Evolutionary conservation across 2,888 invertebrate species (phyloP).

Genomic region (Pegoplata infirma): DNA sequence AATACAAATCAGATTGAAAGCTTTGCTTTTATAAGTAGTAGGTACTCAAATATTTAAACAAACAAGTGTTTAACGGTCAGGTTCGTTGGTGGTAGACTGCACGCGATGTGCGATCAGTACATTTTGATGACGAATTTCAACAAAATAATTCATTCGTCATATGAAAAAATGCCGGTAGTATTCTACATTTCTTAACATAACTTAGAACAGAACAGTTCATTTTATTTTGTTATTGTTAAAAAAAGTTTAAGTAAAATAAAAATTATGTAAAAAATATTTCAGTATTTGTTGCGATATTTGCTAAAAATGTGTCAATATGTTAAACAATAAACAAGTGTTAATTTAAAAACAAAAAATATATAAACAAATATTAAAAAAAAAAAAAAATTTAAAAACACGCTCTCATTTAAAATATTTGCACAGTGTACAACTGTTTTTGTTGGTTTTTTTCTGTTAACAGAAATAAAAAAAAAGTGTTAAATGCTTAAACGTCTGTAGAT

Average conservation of each 20-base stretch:
- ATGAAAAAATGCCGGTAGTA: constrained; percentile 30
- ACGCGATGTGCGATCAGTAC: constrained; percentile 21
- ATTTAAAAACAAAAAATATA: constrained; percentile 28
- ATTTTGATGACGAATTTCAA: constrained; percentile 36
- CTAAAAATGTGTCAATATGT: constrained; percentile 38
- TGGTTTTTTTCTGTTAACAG: no score
- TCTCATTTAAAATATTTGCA: no score
- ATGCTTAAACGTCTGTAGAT: constrained; percentile 15
- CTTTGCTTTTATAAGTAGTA: neutral
- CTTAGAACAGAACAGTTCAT: constrained; percentile 26
- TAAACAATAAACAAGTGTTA: constrained; percentile 43
- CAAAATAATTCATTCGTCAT: constrained; percentile 24
- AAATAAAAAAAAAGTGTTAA: neutral
- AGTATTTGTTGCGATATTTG: neutral
- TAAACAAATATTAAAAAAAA: no score
- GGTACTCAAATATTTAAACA: constrained; percentile 28
- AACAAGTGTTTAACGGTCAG: constrained; percentile 58
- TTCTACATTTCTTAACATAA: constrained; percentile 43
- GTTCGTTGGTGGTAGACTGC: constrained; percentile 35
- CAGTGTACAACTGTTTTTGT: constrained; percentile 27
- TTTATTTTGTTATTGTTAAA: neutral
- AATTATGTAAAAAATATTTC: constrained; percentile 3
- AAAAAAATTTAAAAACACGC: no score
- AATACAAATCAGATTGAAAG: constrained; percentile 36
- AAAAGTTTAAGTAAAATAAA: neutral